Evolutionary conservation across 2,888 invertebrate genomes (phyloP), one percentile per base, ranked within the genome.

Genomic region (Icerya purchasi): DNA sequence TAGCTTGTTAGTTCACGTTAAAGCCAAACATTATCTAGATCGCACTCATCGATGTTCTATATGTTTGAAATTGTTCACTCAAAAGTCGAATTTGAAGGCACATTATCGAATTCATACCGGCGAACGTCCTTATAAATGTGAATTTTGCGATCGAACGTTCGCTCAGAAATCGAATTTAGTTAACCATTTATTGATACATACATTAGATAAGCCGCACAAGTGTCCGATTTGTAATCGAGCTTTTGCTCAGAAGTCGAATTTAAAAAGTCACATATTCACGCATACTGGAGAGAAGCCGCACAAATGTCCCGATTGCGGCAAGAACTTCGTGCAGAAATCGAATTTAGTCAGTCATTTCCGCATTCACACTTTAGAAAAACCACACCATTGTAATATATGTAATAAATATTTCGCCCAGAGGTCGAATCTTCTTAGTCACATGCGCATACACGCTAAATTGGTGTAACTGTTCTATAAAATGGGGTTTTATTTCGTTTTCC

Each of bases 331-430:
- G 18, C 60, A 60, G 19, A 60, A 60, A 22, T 60, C 60, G 3
- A 60, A 60, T 23, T 50, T 60, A 14, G 53, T 57, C 50, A 53
- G 60, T 20, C 60, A 60, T 53, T 55, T 57, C 3, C 52, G 60
- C 18, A 53, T 55, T 23, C 60, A 60, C 54, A 60, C 60, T 2
- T 22, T 53, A 8, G 60, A 60, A 24, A 60, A 60, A 53, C 60
- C 60, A 14, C 60, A 60, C n/a, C 56, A 57, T 20, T 60, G 60
- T 53, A 36, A 60, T 50, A 57, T 60, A n/a, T 60, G 60, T 56
- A 50, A 57, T 54, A 56, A 57, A 50, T 57, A 53, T 23, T 60
- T 60, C 20, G 53, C 56, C n/a, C 60, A 60, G 18, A 25, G 57
- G 49, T 60, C 60, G 5, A 60, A 60, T 60, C 50, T 60, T 53